Percentiles rank a stretch among this genome's conserved stretches.
phyloP scores from a whole-genome alignment of 2,797 vertebrate species.

The Micrastur ruficollis region DNA sequence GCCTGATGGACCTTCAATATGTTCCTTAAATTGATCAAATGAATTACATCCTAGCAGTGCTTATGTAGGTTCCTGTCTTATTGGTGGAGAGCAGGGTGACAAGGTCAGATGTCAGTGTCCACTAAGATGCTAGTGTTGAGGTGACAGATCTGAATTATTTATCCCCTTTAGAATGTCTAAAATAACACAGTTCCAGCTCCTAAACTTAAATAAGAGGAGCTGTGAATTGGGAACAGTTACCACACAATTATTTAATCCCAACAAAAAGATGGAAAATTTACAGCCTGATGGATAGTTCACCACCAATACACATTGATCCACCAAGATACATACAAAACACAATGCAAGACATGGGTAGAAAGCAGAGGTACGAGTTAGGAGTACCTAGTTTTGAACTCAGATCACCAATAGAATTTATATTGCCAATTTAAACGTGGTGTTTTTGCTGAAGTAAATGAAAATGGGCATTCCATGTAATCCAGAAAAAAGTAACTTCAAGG shows the following conservation, averaged over 20 bases:
- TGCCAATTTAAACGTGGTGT: not conserved
- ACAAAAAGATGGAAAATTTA: not conserved
- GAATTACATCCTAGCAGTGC: not conserved
- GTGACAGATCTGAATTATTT: not conserved
- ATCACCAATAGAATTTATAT: not conserved
- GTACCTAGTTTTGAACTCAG: not conserved
- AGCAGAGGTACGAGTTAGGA: not conserved
- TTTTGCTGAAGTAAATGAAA: not conserved
- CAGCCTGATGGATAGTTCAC: not conserved
- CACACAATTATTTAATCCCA: not conserved
- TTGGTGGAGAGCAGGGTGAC: not conserved
- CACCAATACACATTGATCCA: not conserved
- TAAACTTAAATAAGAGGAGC: not conserved
- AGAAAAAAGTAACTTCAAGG: not conserved
- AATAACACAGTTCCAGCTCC: not conserved
- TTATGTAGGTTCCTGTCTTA: not conserved
- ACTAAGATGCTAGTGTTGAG: not conserved
- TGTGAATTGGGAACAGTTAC: not conserved
- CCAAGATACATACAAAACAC: too few species aligned
- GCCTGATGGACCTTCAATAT: not conserved
- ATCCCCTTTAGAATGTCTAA: not conserved
- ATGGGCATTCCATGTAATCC: not conserved
- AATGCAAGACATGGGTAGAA: not conserved
- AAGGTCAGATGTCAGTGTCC: not conserved
- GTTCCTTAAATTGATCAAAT: not conserved